A percentile compares a stretch with the other conserved stretches of the same genome.
These are phyloP conservation scores for Gobio occitaniae DNA, from an alignment of 2,797 vertebrate genomes.

Conservation along the genomic window DNA sequence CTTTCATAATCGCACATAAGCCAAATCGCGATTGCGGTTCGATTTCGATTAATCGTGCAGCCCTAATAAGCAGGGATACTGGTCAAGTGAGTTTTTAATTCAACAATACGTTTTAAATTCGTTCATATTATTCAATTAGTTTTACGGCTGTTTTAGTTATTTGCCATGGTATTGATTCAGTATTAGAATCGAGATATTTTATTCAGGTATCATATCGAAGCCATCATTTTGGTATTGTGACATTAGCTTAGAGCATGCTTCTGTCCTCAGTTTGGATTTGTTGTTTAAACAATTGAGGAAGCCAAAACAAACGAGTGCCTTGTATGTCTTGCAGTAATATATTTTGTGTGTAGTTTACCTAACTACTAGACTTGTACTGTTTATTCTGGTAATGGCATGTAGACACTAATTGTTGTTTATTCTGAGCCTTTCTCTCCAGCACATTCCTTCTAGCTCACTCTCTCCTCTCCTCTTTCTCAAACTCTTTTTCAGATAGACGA, in stretches of 20 bases:
- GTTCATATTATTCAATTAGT: no score
- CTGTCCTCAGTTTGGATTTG: background rate
- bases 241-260: background rate
- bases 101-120: no score
- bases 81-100: no score
- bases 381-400: constrained; percentile 15
- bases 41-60: no score
- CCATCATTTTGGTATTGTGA: background rate
- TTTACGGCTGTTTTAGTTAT: no score
- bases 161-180: background rate
- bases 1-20: no score
- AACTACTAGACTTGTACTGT: background rate
- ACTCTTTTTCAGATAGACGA: constrained; percentile 73
- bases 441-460: background rate
- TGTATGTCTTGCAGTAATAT: background rate
- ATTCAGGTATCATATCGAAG: background rate
- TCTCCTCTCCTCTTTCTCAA: background rate
- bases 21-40: no score
- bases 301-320: background rate
- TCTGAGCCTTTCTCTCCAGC: background rate
- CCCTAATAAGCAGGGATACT: no score
- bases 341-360: background rate
- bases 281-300: background rate
- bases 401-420: constrained; percentile 34
- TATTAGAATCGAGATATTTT: background rate